Conservation (phyloP, 2,797 vertebrate species). For the Coranthus polyacanthus region DNA sequence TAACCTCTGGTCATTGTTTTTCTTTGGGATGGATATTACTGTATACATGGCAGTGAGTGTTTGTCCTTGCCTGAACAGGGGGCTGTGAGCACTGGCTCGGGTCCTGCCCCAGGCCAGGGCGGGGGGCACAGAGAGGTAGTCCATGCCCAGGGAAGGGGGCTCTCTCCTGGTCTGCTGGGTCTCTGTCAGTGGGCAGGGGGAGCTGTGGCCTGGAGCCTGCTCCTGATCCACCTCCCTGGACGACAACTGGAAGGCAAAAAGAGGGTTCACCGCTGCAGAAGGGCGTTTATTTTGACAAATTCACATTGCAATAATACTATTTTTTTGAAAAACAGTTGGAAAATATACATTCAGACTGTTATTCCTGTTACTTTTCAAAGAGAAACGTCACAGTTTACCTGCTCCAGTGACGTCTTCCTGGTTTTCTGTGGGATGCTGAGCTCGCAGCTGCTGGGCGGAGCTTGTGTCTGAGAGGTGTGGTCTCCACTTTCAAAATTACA, state of each 20-base stretch:
- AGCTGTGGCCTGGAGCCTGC: conserved; percentile 74
- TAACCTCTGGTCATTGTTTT: no score
- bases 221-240: conserved; percentile 84
- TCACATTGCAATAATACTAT: no score
- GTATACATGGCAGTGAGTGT: not conserved
- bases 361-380: no score
- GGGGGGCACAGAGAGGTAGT: conserved; percentile 93
- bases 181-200: conserved; percentile 77
- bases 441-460: conserved; percentile 80
- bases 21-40: no score
- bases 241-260: conserved; percentile 72
- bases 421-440: conserved; percentile 93
- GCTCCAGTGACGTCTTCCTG: conserved; percentile 91
- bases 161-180: conserved; percentile 80
- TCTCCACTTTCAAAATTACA: conserved; percentile 75
- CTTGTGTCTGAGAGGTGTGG: conserved; percentile 69
- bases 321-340: no score
- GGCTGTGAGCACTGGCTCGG: conserved; percentile 91
- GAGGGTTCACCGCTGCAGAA: not conserved
- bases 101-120: conserved; percentile 92
- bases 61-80: conserved; percentile 90
- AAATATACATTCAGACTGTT: no score
- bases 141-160: conserved; percentile 85
- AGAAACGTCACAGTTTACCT: conserved; percentile 78
- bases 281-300: not conserved